Percentiles rank a stretch among this genome's conserved stretches.
Evolutionary conservation across 2,797 vertebrate species (phyloP).

Genomic region (Neomorphus geoffroyi): DNA sequence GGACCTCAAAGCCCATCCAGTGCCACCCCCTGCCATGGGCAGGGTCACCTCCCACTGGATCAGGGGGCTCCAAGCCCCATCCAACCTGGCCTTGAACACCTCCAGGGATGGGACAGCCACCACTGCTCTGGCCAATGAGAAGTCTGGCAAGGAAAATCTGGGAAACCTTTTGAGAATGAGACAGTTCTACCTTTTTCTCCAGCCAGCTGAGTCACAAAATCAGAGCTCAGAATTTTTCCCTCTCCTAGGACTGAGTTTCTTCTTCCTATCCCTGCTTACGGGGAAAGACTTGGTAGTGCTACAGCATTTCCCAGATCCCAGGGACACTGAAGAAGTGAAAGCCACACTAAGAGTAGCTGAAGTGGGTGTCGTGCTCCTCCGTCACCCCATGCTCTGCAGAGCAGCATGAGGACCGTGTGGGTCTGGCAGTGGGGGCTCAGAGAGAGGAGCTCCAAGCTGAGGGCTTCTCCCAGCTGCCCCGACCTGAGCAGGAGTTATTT

Average conservation of each 20-base stretch:
- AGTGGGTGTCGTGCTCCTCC: background rate
- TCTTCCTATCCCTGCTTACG: background rate
- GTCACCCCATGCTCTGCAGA: background rate
- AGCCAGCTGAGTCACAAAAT: background rate
- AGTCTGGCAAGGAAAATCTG: background rate
- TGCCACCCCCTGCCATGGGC: too few relatives aligned
- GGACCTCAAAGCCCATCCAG: too few relatives aligned
- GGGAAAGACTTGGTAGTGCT: background rate
- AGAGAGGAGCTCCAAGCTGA: background rate
- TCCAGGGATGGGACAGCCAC: too few relatives aligned
- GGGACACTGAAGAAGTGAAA: background rate
- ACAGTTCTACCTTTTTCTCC: background rate
- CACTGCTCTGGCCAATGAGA: too few relatives aligned
- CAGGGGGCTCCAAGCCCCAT: too few relatives aligned
- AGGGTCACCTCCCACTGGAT: too few relatives aligned
- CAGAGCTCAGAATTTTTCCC: background rate
- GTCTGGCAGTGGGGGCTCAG: background rate
- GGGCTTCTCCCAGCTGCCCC: background rate
- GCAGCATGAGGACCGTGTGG: rapidly evolving
- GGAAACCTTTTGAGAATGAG: background rate
- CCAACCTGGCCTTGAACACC: too few relatives aligned
- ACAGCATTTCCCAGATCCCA: background rate
- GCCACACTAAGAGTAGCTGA: background rate
- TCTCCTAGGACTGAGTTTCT: background rate
- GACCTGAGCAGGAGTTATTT: background rate